These are phyloP conservation scores for Hydrolagus affinis DNA, from an alignment of 2,113 vertebrate genomes.

Conservation along the genomic window DNA sequence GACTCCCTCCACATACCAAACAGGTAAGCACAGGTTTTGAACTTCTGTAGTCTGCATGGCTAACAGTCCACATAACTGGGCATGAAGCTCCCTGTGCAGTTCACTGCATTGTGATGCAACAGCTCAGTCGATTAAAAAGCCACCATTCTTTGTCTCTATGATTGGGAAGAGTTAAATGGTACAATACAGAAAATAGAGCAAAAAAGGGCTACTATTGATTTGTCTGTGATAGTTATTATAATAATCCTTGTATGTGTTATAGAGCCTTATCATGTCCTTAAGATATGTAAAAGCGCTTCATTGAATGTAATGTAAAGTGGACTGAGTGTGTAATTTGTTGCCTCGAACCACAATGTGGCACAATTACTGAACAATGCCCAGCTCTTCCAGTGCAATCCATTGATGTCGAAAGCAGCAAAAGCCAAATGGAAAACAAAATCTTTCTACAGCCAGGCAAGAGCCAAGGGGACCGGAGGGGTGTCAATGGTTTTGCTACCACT, in stretches of 20 bases:
- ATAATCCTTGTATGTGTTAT: too few relatives aligned
- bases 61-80: background rate
- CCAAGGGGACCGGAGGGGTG: background rate
- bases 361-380: background rate
- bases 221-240: background rate
- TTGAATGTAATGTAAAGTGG: too few relatives aligned
- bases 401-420: background rate
- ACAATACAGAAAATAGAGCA: background rate
- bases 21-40: background rate
- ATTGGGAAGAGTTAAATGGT: background rate
- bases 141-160: background rate
- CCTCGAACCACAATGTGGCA: background rate
- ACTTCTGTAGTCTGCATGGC: background rate
- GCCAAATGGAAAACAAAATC: background rate
- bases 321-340: background rate
- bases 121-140: background rate
- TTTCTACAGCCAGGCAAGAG: constrained; percentile 15
- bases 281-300: too few relatives aligned
- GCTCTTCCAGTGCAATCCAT: constrained; percentile 13
- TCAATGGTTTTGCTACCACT: constrained; percentile 33
- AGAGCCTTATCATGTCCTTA: too few relatives aligned
- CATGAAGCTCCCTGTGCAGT: background rate
- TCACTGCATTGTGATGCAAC: background rate
- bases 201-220: background rate
- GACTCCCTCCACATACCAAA: background rate